phyloP scores from a whole-genome alignment of 2,797 vertebrate genomes.

The Brachyalestes nurse region DNA sequence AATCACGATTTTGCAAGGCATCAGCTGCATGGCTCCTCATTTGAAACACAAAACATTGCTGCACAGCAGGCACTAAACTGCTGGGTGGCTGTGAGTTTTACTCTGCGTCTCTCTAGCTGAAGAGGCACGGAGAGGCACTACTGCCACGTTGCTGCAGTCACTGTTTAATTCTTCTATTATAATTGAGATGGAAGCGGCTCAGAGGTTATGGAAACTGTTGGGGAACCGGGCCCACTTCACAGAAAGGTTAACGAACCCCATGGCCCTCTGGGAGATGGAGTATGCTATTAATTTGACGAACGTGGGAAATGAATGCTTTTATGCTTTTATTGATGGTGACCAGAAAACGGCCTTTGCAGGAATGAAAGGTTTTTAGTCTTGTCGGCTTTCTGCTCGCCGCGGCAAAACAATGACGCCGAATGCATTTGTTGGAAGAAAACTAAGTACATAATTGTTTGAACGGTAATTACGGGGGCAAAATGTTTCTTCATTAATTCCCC shows the following conservation, averaged over 20 bases:
- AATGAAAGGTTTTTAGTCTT: conserved; percentile 90
- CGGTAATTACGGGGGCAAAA: conserved; percentile 84
- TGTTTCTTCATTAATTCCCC: conserved; percentile 87
- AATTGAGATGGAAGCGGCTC: conserved; percentile 84
- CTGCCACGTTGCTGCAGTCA: conserved; percentile 65
- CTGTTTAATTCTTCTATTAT: conserved; percentile 90
- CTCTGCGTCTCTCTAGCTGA: conserved; percentile 49
- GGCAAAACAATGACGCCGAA: conserved; percentile 84
- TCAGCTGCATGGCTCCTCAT: conserved; percentile 30
- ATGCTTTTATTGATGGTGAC: conserved; percentile 90
- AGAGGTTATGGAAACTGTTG: conserved; percentile 86
- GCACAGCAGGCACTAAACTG: conserved; percentile 17
- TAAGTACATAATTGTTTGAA: conserved; percentile 89
- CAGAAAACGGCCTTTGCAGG: conserved; percentile 85
- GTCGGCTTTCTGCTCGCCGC: conserved; percentile 80
- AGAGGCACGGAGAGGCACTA: conserved; percentile 57
- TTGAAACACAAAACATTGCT: conserved; percentile 22
- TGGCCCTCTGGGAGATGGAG: conserved; percentile 88
- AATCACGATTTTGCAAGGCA: conserved; percentile 30
- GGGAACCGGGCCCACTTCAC: conserved; percentile 85
- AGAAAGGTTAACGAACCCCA: conserved; percentile 85
- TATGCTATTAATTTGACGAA: conserved; percentile 89
- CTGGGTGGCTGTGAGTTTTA: conserved; percentile 21
- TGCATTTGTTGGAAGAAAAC: conserved; percentile 86
- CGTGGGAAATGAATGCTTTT: conserved; percentile 90